Base-by-base conservation (phyloP, 2,888 invertebrate species). In the Andrena camellia region DNA sequence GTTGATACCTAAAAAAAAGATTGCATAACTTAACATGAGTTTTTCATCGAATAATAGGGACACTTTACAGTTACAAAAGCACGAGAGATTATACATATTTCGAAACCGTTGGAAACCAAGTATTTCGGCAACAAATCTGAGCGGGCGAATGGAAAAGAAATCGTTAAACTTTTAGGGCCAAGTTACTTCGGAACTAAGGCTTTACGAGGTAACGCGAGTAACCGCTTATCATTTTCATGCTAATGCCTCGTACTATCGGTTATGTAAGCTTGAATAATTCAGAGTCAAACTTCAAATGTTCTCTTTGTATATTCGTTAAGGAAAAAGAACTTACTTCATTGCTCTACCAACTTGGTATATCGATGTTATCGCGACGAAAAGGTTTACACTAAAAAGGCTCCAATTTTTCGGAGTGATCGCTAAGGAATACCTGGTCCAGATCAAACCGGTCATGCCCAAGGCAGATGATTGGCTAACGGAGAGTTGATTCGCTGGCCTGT, bases 391-490 rank as follows among this genome's bases (percentile, higher is more conserved):
- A 93, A 99, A 98, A 7, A 99, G 95, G 90, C 97, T 97, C 94
- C 97, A 99, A 94, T 99, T 99, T 95, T 98, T 99, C 0, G 99
- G 99, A 90, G 97, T 98, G 92, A 99, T 99, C 31, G 99, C 99
- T 84, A 99, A 94, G 0, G 99, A 99, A 94, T 99, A 97, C 84
- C 99, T 96, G 10, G 99, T 98, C 99, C 99, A 99, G 90, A 99
- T 97, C 33, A 97, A 90, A 35, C 99, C 99, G 26, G 99, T 99
- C 2, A 97, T 96, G 20, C 97, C 97, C 73, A 99, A 95, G 10
- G 99, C 97, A 20, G 95, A 94, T 31, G 97, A 97, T 94, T 99
- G 99, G 60, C 96, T 95, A 59, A 97, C 90, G 90, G 99, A 99
- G 78, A 99, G 95, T 92, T 97, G 96, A 88, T 98, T 98, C 23